Percentiles rank a stretch among this genome's conserved stretches.
Conservation (phyloP, 2,888 invertebrate genomes). For the Plutella xylostella region DNA sequence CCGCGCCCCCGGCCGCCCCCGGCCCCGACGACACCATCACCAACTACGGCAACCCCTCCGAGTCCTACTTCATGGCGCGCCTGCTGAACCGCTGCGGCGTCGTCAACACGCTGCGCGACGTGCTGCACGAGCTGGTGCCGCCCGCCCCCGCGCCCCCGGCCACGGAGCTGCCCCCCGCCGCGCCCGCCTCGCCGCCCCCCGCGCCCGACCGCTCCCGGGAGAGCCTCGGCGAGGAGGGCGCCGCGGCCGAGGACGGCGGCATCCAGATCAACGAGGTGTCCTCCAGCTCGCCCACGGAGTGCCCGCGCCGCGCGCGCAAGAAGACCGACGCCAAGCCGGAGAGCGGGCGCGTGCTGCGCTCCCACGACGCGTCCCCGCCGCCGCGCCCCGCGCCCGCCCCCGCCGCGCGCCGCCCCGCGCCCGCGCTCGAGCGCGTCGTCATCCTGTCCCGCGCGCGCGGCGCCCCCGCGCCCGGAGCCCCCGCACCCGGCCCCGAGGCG, state of each 20-base stretch:
- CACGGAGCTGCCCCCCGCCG: slow-evolving; percentile 15
- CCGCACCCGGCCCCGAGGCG: slow-evolving; percentile 5
- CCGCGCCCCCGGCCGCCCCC: slow-evolving; percentile 20
- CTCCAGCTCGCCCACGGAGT: slow-evolving; percentile 69
- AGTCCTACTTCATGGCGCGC: slow-evolving; percentile 60
- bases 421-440: slow-evolving; percentile 37
- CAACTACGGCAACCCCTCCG: slow-evolving; percentile 60
- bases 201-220: not conserved
- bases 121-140: slow-evolving; percentile 45
- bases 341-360: slow-evolving; percentile 53
- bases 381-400: slow-evolving; percentile 18
- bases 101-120: slow-evolving; percentile 48
- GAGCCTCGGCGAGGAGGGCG: slow-evolving; percentile 8
- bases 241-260: slow-evolving; percentile 33
- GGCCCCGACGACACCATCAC: slow-evolving; percentile 31
- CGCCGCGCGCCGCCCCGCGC: slow-evolving; percentile 18
- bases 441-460: slow-evolving; percentile 41
- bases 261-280: slow-evolving; percentile 78
- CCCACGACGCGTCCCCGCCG: slow-evolving; percentile 35
- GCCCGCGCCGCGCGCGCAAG: slow-evolving; percentile 38
- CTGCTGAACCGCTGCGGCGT: slow-evolving; percentile 47
- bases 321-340: slow-evolving; percentile 25
- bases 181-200: not conserved
- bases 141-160: slow-evolving; percentile 19
- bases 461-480: slow-evolving; percentile 11